Conservation (phyloP, 2,797 vertebrate species). For the Anguilla anguilla region DNA sequence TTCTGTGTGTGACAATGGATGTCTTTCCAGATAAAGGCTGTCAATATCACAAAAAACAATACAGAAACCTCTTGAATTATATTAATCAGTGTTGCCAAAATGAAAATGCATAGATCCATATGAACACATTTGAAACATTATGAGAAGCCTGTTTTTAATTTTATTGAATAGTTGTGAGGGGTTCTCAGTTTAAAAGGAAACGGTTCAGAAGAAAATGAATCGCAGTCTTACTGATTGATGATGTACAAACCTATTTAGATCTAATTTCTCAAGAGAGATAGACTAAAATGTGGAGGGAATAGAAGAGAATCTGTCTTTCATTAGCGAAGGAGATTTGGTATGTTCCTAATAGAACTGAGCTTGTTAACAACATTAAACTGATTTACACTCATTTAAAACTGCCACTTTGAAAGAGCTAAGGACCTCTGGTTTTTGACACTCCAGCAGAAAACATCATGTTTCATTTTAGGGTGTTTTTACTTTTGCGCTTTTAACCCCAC, state of each 20-base stretch:
- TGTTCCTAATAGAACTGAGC: constrained; percentile 17
- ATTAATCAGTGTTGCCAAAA: background rate
- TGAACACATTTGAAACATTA: background rate
- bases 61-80: background rate
- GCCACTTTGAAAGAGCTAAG: background rate
- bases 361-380: background rate
- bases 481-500: background rate
- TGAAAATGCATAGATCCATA: background rate
- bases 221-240: constrained; percentile 27
- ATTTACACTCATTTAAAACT: constrained; percentile 21
- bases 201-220: constrained; percentile 9
- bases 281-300: constrained; percentile 45
- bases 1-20: background rate
- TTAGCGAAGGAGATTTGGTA: constrained; percentile 41
- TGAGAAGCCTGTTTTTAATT: background rate
- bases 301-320: constrained; percentile 50
- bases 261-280: constrained; percentile 47
- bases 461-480: background rate
- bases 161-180: background rate
- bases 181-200: background rate
- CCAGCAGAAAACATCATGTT: background rate
- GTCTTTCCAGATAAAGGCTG: background rate
- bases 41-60: background rate
- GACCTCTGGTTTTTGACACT: background rate
- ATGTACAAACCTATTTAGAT: constrained; percentile 24